Evolutionary conservation across 1,140 invertebrate species (phyloP).

Genomic region (Drosophila athabasca): DNA sequence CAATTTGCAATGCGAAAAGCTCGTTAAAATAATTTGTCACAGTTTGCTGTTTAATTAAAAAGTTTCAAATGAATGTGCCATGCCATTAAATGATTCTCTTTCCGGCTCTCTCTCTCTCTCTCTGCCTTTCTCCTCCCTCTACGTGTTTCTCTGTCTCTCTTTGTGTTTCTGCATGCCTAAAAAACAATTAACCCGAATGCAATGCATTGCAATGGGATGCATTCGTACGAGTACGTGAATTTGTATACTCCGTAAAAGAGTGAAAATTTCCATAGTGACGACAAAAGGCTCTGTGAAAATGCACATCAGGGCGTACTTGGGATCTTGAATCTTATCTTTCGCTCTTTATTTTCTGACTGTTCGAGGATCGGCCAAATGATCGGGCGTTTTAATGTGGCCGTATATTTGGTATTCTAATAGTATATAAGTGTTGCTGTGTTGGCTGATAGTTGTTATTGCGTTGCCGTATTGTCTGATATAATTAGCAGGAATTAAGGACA

Average conservation of each 20-base stretch:
- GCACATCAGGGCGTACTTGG: background rate
- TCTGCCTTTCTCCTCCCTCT: too few species aligned
- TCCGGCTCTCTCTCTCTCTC: too few species aligned
- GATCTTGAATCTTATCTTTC: too few species aligned
- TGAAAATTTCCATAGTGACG: conserved; percentile 9
- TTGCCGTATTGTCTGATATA: too few species aligned
- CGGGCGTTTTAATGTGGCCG: too few species aligned
- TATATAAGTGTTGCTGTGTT: too few species aligned
- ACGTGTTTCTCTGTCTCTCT: background rate
- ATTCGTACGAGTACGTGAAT: conserved; percentile 4
- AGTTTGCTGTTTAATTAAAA: conserved; percentile 75
- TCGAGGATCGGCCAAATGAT: too few species aligned
- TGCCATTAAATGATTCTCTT: conserved; percentile 58
- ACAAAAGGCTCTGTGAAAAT: conserved; percentile 20
- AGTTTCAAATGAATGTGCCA: conserved; percentile 65
- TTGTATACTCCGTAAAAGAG: conserved; percentile 10
- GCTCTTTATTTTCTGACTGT: too few species aligned
- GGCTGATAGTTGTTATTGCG: too few species aligned
- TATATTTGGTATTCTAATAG: too few species aligned
- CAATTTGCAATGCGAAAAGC: conserved; percentile 52
- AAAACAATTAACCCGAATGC: conserved; percentile 76
- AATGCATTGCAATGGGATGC: conserved; percentile 14
- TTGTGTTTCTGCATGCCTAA: conserved; percentile 44
- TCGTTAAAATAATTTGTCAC: conserved; percentile 81
- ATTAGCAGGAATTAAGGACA: too few species aligned